A percentile compares a stretch with the other conserved stretches of the same genome.
phyloP scores from a whole-genome alignment of 1,140 invertebrate species.

The Ylistrum balloti region DNA sequence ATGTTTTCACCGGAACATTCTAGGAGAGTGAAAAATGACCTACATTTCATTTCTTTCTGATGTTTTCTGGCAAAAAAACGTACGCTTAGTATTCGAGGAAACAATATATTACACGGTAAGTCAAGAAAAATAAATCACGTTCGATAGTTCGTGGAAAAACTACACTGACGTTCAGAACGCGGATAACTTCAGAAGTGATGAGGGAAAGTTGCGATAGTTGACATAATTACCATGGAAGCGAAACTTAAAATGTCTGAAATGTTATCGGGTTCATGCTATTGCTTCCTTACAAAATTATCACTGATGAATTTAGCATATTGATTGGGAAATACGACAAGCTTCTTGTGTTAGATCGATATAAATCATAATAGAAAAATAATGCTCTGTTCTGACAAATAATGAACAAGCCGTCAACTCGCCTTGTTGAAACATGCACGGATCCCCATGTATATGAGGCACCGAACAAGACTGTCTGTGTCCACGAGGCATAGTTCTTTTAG shows the following conservation, averaged over 20 bases:
- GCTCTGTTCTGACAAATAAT: background rate
- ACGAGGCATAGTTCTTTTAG: background rate
- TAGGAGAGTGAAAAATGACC: background rate
- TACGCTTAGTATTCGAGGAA: background rate
- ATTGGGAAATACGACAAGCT: background rate
- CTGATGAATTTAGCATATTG: background rate
- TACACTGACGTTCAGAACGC: background rate
- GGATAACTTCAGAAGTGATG: constrained; percentile 22
- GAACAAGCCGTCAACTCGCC: background rate
- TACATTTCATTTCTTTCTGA: background rate
- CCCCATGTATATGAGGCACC: no score
- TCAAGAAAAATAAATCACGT: background rate
- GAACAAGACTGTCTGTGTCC: background rate
- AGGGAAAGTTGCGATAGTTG: constrained; percentile 57
- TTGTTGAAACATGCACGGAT: background rate
- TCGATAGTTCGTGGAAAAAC: background rate
- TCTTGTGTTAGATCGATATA: background rate
- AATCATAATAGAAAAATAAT: background rate
- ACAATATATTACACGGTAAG: constrained; percentile 1
- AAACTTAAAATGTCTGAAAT: background rate
- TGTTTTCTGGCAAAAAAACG: constrained; percentile 20
- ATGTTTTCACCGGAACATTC: background rate
- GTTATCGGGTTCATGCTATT: background rate
- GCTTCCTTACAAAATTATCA: background rate
- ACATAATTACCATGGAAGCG: constrained; percentile 73